Evolutionary conservation across 2,113 vertebrate genomes (phyloP), one percentile per base, ranked within the genome.

Genomic region (Rallus limicola): DNA sequence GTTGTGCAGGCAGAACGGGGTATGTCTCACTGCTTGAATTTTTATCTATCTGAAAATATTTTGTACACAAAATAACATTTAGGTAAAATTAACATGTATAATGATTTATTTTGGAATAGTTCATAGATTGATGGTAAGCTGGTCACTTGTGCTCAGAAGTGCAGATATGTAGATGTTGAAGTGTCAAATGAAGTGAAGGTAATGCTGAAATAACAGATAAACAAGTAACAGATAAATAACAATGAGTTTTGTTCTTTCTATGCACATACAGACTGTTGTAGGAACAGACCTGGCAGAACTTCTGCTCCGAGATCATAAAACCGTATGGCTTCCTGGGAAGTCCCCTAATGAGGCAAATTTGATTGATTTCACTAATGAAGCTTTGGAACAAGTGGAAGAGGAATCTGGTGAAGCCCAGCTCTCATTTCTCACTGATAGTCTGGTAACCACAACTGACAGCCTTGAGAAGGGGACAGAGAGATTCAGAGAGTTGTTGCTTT

Each of bases 201-300:
- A 60, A 2, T 48, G 44, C n/a, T 87, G 69, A 82, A 46, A 46
- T 46, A 46, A 46, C 44, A 46, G 44, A 46, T 46, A 46, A 46
- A 46, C 6, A 42, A 42, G 16, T 42, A 42, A 42, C 42, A 42
- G 42, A 44, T 17, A 44, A 42, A 42, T 42, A 16, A 42, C 42
- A 42, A 16, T 42, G 16, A 42, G 3, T 46, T 18, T 46, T 18
- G 5, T 53, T 82, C 60, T 68, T 25, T 56, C n/a, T 70, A 13
- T 28, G 3, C 11, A 1, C 29, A 3, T 40, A 2, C 63, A 99
- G 99, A 99, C 99, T 2, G 99, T 99, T 56, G 99, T 99, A 50
- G 99, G 99, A 50, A 99, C 99, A 9, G 99, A 99, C 95, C 98
- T 99, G 2, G 99, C 99, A 2, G 99, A 99, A 87, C 98, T 99